Evolutionary conservation across 2,113 vertebrate species (phyloP), one percentile per base, ranked within the genome.

Genomic region (Salvelinus fontinalis): DNA sequence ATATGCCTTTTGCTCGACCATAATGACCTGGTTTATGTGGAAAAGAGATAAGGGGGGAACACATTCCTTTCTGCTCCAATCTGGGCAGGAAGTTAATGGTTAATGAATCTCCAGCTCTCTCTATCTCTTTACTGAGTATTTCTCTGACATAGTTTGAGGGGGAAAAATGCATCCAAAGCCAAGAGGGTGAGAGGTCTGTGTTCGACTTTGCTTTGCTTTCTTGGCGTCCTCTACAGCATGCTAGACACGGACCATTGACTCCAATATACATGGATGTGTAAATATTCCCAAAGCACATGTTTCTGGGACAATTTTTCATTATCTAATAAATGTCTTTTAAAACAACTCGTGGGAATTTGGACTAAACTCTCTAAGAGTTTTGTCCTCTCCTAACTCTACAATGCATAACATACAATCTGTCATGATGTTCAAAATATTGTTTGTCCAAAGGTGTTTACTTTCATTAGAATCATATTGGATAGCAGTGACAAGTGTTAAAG

Each of bases 81-180:
- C 81, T 31, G 85, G 86, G 88, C 92, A 93, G 89, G 91, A 93
- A 90, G 92, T 93, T 93, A 89, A 90, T 86, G 89, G 39, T 44
- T 44, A 44, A 44, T 44, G 39, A 92, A 93, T 94, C 88, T 90
- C 92, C 83, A 90, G 75, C 81, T 74, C 51, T 83, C 75, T 83
- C 86, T 86, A 24, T 24, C 86, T 86, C 90, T 90, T 90, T 91
- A 89, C 84, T 82, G 84, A 85, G 79, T 83, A 79, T 89, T 84
- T 86, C 76, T 81, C 79, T 44, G 39, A 49, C 78, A 74, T 77
- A 84, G 82, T 78, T 79, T 81, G 70, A 75, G 70, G 54, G 73
- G 81, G 4, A 5, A 85, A 81, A 88, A 76, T 73, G 71, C 75
- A 77, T 73, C 80, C 73, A 60, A 80, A 70, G 73, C 74, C 72